Evolutionary conservation across 2,113 vertebrate species (phyloP), one percentile per base, ranked within the genome.

Genomic region (Formicarius rufipectus): DNA sequence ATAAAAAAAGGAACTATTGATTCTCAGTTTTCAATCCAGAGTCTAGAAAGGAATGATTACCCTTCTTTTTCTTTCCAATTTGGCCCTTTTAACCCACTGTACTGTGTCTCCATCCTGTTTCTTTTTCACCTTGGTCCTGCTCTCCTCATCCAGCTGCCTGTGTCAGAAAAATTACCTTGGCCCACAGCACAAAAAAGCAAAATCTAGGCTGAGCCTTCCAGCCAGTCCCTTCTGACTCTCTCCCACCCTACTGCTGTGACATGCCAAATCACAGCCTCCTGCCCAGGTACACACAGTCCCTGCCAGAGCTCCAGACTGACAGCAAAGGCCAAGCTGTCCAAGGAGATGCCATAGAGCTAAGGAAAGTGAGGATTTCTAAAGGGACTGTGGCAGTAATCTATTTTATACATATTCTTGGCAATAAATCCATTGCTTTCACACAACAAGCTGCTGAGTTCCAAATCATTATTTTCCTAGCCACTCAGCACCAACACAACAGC

Each of bases 401-500:
- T 87, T 92, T 95, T 89, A 94, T 89, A 87, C 73, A 55, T 87
- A 92, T 21, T 91, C 64, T 84, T 95, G 86, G 86, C 84, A 93
- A 81, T 49, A 81, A 92, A 91, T 39, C 45, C 49, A 62, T 37
- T 79, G 77, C 87, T 97, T 9, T 6, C 74, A 89, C 74, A 95
- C 77, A 95, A 94, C 84, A 58, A 24, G 66, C 89, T 95, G 89
- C 71, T 79, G 74, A 96, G 84, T 79, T 94, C 89, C 89, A 96
- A 78, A 87, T 91, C 84, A 91, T 97, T 94, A 91, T 96, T 96
- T 96, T 96, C 80, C 52, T 50, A 96, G 77, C 52, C 87, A 92
- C 81, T 96, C 89, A 94, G 89, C 94, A 95, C 73, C 93, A 92
- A 40, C 77, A 72, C 52, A 91, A 84, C 95, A 94, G 81, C 93